Evolutionary conservation across 1,140 invertebrate genomes (phyloP), one percentile per base, ranked within the genome.

Genomic region (Neodiprion virginianus): DNA sequence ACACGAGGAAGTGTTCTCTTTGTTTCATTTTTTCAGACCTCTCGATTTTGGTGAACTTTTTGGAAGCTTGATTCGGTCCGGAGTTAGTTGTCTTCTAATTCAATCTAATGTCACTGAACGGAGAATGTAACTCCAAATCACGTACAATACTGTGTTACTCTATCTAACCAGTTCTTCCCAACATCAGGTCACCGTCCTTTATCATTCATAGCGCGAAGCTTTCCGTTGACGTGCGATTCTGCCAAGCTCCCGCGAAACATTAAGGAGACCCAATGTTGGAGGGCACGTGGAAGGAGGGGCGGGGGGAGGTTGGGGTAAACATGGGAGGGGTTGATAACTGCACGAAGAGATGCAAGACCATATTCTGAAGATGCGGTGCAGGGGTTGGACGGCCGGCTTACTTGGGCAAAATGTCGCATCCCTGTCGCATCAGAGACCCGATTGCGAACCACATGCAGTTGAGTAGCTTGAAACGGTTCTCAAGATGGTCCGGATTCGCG

Each of bases 371-470:
- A 61, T 17, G 53, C 53, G n/a, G 53, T 61, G 11, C 53, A 61
- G n/a, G 53, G n/a, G 28, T 40, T 23, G 17, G 69, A 47, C 69
- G 50, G 70, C 14, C 71, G 74, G 89, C 93, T 94, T 94, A 96
- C 95, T 95, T 96, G 86, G 96, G 96, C 84, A 96, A 89, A 88
- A 97, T 95, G 88, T 97, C 95, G 90, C 94, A 96, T 81, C 95
- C 95, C 89, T 97, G 95, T 86, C 96, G 96, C 95, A 98, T 96
- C 76, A 98, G 91, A 14, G 96, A 97, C 76, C 96, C 97, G 82
- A 98, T 96, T 71, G 96, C 96, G 89, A 98, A 98, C 97, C 97
- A 98, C 88, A 98, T 92, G 88, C 95, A 97, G 90, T 98, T 98
- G 81, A 96, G 91, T 61, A 98, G 89, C 68, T 95, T 97, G 88